Base-by-base conservation (phyloP, 2,888 invertebrate genomes). In the Tineola bisselliella region DNA sequence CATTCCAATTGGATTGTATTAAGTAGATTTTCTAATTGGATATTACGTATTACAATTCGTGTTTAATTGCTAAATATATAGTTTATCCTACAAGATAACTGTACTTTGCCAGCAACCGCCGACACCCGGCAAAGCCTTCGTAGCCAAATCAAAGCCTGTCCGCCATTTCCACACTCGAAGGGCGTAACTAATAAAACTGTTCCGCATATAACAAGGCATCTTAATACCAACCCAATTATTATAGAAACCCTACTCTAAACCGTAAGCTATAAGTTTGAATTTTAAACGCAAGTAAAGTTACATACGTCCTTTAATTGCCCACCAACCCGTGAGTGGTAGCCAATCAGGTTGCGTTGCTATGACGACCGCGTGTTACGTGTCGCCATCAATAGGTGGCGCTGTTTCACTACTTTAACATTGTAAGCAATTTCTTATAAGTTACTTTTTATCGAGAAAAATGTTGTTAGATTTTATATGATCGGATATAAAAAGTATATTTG, bases 261-360 rank as follows among this genome's bases (percentile, higher is more conserved):
- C 25, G 19, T 3, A 54, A 5, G 48, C 17, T 6, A 33, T 58
- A 58, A 58, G 58, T 11, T 5, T 13, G 33, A 58, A 38, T 58
- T 54, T n/a, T 18, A 18, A 25, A 8, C 17, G n/a, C 15, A 38
- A 18, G 5, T 4, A 25, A 54, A 18, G 25, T 8, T 10, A 25
- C 18, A 25, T 54, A 54, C 8, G 54, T 12, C 54, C 10, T 25
- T 25, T 31, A 15, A 33, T 58, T 58, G 13, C 17, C n/a, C n/a
- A 8, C 30, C 15, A 12, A 15, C n/a, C 11, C 6, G 31, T 33
- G 33, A 33, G 58, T 58, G 33, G 82, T 79, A 79, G 84, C 84
- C 83, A 84, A 84, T 84, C 79, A 84, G 79, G 73, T 77, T 68
- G 66, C 74, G 75, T 87, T 78, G 73, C 80, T 74, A 82, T 82